A percentile compares a stretch with the other conserved stretches of the same genome.
These are phyloP conservation scores for Laodelphax striatellus DNA, from an alignment of 1,140 invertebrate genomes.

Conservation along the genomic window DNA sequence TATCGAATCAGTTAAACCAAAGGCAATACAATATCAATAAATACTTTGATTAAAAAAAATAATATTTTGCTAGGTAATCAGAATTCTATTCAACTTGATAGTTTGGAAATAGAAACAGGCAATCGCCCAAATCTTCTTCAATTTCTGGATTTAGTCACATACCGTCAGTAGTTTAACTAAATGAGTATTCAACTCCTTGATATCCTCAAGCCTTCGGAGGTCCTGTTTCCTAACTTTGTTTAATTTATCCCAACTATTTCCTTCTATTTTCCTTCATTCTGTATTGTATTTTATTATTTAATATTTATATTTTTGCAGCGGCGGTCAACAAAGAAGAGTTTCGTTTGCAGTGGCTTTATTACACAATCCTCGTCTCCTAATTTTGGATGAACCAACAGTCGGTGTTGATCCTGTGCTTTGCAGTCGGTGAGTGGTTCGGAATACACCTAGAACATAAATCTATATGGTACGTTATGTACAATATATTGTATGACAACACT, in stretches of 20 bases:
- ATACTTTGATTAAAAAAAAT: too few species aligned
- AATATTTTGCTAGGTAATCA: too few species aligned
- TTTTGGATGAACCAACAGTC: conserved; percentile 87
- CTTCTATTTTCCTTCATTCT: conserved; percentile 16
- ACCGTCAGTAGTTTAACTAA: too few species aligned
- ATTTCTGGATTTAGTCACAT: too few species aligned
- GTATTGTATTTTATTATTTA: too few species aligned
- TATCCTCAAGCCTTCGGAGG: too few species aligned
- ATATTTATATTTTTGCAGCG: conserved; percentile 50
- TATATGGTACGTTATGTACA: neutral
- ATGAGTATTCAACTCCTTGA: too few species aligned
- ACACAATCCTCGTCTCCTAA: conserved; percentile 75
- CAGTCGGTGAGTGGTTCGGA: conserved; percentile 26
- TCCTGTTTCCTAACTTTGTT: neutral
- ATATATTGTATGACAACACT: neutral
- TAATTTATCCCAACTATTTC: neutral
- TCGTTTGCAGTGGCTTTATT: conserved; percentile 77
- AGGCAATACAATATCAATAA: too few species aligned
- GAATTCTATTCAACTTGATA: too few species aligned
- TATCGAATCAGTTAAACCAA: too few species aligned
- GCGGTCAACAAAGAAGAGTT: conserved; percentile 77
- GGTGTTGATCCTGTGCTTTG: conserved; percentile 81
- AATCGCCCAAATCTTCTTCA: too few species aligned
- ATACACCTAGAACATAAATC: neutral
- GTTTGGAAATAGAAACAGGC: too few species aligned